phyloP scores from a whole-genome alignment of 2,113 vertebrate genomes.

The Trachemys scripta region DNA sequence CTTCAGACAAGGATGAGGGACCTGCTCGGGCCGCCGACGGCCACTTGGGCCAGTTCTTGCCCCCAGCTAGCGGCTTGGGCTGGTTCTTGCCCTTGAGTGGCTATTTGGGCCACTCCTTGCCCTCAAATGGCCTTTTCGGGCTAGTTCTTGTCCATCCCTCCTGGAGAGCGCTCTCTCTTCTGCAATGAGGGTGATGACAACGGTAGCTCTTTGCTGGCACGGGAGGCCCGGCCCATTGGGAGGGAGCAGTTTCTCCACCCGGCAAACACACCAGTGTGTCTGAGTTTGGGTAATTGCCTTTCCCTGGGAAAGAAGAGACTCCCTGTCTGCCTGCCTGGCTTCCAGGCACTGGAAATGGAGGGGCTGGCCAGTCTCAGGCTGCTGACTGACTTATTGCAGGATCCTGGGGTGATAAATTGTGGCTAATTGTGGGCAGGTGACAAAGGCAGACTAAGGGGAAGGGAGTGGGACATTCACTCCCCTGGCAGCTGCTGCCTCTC shows the following conservation, averaged over 20 bases:
- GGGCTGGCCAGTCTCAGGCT: background rate
- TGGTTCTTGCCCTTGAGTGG: background rate
- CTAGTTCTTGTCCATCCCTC: background rate
- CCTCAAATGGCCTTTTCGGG: background rate
- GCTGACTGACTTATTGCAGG: conserved; percentile 60
- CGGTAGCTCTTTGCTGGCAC: fast-evolving
- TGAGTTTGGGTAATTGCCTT: fast-evolving
- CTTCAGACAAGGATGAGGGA: background rate
- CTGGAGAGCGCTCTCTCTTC: background rate
- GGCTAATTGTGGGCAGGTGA: conserved; percentile 70
- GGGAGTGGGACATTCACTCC: conserved; percentile 30
- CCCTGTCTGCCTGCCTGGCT: background rate
- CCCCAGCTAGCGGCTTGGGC: background rate
- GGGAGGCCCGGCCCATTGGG: fast-evolving
- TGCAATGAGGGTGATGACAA: background rate
- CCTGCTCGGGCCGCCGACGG: background rate
- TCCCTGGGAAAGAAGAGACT: conserved; percentile 48
- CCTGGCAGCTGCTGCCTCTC: conserved; percentile 66
- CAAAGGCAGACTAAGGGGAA: conserved; percentile 61
- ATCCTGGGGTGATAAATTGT: conserved; percentile 65
- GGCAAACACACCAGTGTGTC: conserved; percentile 19
- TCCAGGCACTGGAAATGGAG: background rate
- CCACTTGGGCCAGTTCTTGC: background rate
- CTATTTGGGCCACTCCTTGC: background rate
- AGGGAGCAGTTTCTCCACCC: background rate